phyloP scores from a whole-genome alignment of 2,797 vertebrate genomes.

The Neomorphus geoffroyi region DNA sequence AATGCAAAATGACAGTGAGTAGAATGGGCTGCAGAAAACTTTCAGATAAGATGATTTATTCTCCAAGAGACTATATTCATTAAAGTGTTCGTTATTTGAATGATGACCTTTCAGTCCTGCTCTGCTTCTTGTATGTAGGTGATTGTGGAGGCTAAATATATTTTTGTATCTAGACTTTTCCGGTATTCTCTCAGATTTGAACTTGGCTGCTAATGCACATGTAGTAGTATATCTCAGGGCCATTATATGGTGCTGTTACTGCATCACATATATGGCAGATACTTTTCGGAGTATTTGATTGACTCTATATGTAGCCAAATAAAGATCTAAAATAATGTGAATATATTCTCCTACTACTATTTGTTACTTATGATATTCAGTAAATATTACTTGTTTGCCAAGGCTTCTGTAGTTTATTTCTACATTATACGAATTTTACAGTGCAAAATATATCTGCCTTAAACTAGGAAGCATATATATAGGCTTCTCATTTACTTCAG shows the following conservation, averaged over 20 bases:
- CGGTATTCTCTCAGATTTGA: neutral
- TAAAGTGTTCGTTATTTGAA: neutral
- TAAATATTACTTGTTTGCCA: neutral
- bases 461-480: neutral
- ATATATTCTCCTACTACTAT: neutral
- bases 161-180: neutral
- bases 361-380: neutral
- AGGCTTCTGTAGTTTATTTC: neutral
- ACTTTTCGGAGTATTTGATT: neutral
- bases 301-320: neutral
- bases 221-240: neutral
- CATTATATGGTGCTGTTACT: neutral
- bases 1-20: neutral
- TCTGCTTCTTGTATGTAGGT: neutral
- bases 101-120: accelerated
- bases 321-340: neutral
- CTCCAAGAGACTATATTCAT: neutral
- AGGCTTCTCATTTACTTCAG: neutral
- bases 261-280: neutral
- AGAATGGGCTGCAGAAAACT: neutral
- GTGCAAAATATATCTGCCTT: neutral
- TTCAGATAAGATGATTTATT: neutral
- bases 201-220: neutral
- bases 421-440: neutral
- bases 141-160: neutral